A percentile compares a stretch with the other conserved stretches of the same genome.
Conservation (phyloP, 2,888 invertebrate genomes). For the Zaprionus bogoriensis region DNA sequence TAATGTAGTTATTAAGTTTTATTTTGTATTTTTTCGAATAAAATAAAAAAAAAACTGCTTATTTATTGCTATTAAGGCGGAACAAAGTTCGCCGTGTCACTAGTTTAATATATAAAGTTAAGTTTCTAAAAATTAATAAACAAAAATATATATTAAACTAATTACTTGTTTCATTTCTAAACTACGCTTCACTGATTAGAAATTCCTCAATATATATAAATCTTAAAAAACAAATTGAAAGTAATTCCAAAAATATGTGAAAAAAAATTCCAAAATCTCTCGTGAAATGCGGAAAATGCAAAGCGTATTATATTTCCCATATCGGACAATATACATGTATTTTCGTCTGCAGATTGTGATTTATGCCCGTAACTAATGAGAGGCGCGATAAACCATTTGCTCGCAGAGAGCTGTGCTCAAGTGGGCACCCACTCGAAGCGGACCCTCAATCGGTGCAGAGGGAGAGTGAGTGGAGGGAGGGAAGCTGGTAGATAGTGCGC, state of each 20-base stretch:
- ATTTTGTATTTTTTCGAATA: too few relatives aligned
- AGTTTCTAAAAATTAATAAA: too few relatives aligned
- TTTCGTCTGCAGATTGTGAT: constrained; percentile 1
- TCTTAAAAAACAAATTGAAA: background rate
- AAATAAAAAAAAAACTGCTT: too few relatives aligned
- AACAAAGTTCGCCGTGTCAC: too few relatives aligned
- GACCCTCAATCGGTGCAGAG: constrained; percentile 8
- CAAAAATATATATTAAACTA: too few relatives aligned
- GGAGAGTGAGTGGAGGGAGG: background rate
- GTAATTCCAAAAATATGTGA: background rate
- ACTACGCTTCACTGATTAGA: too few relatives aligned
- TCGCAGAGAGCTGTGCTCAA: constrained; percentile 15
- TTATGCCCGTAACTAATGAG: constrained; percentile 37
- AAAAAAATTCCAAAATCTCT: background rate
- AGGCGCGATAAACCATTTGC: constrained; percentile 42
- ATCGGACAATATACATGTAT: background rate
- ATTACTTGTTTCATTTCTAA: too few relatives aligned
- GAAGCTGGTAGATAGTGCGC: too few relatives aligned
- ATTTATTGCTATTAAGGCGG: too few relatives aligned
- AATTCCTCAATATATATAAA: too few relatives aligned
- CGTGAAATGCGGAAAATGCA: background rate
- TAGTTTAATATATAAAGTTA: too few relatives aligned
- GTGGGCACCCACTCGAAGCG: constrained; percentile 8
- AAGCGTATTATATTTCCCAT: background rate
- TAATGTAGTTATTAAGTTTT: too few relatives aligned